phyloP scores from a whole-genome alignment of 2,888 invertebrate species.

The Entomobrya proxima region DNA sequence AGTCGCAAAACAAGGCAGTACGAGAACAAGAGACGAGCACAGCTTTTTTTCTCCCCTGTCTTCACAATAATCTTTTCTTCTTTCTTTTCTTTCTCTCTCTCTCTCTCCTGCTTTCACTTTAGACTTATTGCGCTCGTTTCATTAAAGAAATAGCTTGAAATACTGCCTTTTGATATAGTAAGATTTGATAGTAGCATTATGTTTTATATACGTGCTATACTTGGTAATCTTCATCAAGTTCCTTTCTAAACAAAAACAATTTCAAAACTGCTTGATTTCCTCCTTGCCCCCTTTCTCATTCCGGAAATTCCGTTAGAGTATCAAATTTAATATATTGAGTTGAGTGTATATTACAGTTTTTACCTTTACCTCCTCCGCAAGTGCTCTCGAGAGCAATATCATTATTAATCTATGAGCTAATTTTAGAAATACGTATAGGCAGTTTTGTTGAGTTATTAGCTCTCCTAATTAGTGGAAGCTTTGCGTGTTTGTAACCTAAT shows the following conservation, averaged over 20 bases:
- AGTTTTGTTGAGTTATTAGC: no score
- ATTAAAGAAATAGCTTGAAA: constrained; percentile 33
- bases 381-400: background rate
- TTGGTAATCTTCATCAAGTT: background rate
- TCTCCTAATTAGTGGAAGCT: no score
- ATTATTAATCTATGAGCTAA: constrained; percentile 43
- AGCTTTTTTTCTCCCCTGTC: background rate
- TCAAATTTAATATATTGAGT: background rate
- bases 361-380: no score
- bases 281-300: background rate
- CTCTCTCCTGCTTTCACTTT: background rate
- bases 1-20: constrained; percentile 38
- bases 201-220: background rate
- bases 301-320: background rate
- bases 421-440: no score
- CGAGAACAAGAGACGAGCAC: constrained; percentile 25
- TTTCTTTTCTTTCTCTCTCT: background rate
- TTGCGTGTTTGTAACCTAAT: no score
- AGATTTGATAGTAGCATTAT: background rate
- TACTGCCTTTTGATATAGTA: background rate
- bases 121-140: constrained; percentile 30
- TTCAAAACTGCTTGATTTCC: background rate
- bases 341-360: background rate
- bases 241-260: background rate
- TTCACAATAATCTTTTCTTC: background rate